A percentile compares a stretch with the other conserved stretches of the same genome.
phyloP scores from a whole-genome alignment of 2,113 vertebrate genomes.

The Mormyrus lacerda region DNA sequence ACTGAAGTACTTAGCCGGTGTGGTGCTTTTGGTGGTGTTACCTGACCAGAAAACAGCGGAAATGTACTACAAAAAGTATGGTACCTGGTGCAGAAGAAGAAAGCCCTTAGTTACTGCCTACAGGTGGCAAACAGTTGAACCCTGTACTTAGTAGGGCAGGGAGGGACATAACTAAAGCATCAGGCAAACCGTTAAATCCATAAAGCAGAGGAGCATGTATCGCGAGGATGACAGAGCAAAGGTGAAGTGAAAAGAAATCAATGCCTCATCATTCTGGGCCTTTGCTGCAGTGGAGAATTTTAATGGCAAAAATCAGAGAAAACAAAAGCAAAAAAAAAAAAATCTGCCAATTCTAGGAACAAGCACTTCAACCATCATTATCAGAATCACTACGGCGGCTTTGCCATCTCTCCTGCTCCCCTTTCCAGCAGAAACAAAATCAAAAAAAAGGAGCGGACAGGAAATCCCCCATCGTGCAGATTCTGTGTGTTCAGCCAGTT shows the following conservation, averaged over 20 bases:
- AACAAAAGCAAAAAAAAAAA: constrained; percentile 34
- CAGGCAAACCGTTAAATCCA: neutral
- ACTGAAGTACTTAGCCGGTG: neutral
- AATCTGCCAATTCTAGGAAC: neutral
- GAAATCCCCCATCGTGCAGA: neutral
- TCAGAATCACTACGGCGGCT: neutral
- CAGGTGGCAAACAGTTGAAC: neutral
- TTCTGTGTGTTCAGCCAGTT: neutral
- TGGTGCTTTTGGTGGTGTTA: neutral
- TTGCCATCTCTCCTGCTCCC: neutral
- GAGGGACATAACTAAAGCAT: neutral
- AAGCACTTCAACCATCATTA: neutral
- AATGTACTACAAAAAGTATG: neutral
- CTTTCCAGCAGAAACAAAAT: neutral
- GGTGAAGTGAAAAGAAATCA: constrained; percentile 5
- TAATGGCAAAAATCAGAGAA: constrained; percentile 52
- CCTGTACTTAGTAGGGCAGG: neutral
- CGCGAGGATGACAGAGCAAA: neutral
- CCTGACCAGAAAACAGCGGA: neutral
- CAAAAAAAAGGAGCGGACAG: neutral
- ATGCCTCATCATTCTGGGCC: neutral
- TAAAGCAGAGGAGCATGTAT: neutral
- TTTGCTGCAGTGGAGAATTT: constrained; percentile 47
- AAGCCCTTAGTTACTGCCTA: neutral
- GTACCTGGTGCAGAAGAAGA: neutral